These are phyloP conservation scores for Callyntrura guangdongensis DNA, from an alignment of 2,888 invertebrate species.

Conservation along the genomic window DNA sequence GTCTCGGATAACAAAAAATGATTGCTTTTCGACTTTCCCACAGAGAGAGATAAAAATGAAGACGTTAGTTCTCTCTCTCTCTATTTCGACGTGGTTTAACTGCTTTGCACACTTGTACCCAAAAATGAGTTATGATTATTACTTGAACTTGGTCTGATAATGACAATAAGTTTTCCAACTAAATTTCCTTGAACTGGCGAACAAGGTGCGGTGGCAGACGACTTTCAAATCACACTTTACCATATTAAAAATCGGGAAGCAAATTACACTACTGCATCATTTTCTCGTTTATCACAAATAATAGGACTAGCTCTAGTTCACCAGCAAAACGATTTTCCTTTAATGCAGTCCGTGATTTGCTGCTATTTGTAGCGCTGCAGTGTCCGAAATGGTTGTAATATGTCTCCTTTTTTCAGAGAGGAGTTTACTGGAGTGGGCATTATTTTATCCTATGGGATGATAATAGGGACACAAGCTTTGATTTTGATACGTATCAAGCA, in stretches of 20 bases:
- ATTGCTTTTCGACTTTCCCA: conserved; percentile 10
- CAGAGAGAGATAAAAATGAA: conserved; percentile 11
- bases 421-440: background rate
- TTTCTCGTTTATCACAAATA: background rate
- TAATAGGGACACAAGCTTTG: background rate
- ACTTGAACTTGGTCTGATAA: background rate
- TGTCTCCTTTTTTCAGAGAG: background rate
- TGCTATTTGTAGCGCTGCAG: conserved; percentile 55
- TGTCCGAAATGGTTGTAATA: conserved; percentile 53
- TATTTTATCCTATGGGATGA: background rate
- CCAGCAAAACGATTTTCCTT: background rate
- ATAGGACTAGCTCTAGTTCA: no score
- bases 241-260: background rate
- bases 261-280: conserved; percentile 24
- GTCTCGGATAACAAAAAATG: background rate
- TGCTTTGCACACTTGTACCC: background rate
- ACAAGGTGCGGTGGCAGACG: no score
- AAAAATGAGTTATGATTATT: conserved; percentile 47
- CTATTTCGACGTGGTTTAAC: background rate
- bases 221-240: no score
- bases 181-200: background rate
- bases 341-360: conserved; percentile 32
- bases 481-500: conserved; percentile 3
- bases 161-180: conserved; percentile 42
- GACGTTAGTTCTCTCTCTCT: background rate